Evolutionary conservation across 2,797 vertebrate genomes (phyloP), one percentile per base, ranked within the genome.

Genomic region (Chrosomus eos): DNA sequence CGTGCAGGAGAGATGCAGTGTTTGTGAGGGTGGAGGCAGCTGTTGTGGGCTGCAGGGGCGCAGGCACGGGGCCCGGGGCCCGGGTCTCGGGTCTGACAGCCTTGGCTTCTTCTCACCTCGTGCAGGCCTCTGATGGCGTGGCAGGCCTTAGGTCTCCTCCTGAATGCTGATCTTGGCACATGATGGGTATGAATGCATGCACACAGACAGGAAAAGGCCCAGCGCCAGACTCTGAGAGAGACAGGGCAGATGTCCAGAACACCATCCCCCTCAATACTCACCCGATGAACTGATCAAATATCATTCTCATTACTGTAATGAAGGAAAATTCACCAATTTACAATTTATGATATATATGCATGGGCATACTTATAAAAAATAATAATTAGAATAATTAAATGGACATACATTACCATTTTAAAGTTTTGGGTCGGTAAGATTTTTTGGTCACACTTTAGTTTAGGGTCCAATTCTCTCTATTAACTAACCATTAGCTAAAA

Each of bases 201-300:
- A 81, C 72, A 4, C 66, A 64, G 79, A 86, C 87, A 87, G 84
- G 43, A 81, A 82, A 85, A 81, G 82, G 79, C 36, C 31, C 31
- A 18, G 28, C 7, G 67, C 81, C 84, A 87, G 72, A 53, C 60
- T 11, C 43, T 71, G 38, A 83, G 67, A 85, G 28, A 68, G 60
- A 75, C 11, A 62, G 40, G 74, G 85, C 84, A 75, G 51, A 48
- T 36, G 38, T 84, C 80, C 87, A 88, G 79, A 79, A 48, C 21
- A 40, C 60, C 67, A 33, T 60, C 71, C 31, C 58, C 53, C 31
- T 18, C 8, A 31, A 13, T 19, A 28, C 36, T 26, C 58, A 31
- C 58, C n/a, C 43, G 16, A 79, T 45, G n/a, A 64, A 43, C 19
- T 43, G 55, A 26, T 64, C 21, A 45, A 64, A 21, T 28, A 79